These are phyloP conservation scores for Sorex maritimensis DNA, from an alignment of 2,797 vertebrate genomes.

Conservation along the genomic window DNA sequence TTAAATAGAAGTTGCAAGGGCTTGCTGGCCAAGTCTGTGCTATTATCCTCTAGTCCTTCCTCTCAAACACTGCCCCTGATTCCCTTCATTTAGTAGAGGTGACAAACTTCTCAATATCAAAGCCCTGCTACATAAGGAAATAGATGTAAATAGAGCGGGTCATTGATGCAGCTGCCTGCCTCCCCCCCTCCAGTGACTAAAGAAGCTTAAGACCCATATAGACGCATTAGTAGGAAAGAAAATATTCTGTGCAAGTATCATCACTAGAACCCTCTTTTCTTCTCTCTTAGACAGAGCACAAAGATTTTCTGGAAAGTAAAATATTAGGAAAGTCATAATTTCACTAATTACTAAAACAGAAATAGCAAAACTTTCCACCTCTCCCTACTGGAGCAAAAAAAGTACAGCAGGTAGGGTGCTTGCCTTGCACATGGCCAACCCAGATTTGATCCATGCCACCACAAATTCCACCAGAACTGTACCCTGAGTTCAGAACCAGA, in stretches of 20 bases:
- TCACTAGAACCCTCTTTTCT: background rate
- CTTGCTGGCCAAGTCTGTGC: background rate
- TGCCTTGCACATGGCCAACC: too few species aligned
- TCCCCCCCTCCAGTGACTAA: background rate
- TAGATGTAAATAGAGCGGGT: background rate
- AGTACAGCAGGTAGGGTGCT: too few species aligned
- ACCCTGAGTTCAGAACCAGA: too few species aligned
- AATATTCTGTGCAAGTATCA: background rate
- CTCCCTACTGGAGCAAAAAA: too few species aligned
- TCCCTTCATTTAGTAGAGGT: background rate
- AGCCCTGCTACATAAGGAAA: background rate
- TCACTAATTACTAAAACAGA: background rate
- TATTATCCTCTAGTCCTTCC: background rate
- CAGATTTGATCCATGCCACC: too few species aligned
- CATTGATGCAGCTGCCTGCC: background rate
- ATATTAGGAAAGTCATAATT: slow-evolving; percentile 1
- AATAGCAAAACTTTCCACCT: too few species aligned
- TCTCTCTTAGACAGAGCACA: background rate
- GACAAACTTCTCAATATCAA: background rate
- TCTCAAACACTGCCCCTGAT: background rate
- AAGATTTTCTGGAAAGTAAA: slow-evolving; percentile 47
- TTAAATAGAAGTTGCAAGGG: slow-evolving; percentile 35
- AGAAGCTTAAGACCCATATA: slow-evolving; percentile 39
- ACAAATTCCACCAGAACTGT: too few species aligned
- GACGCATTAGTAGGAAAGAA: background rate